Percentiles rank a stretch among this genome's conserved stretches.
These are phyloP conservation scores for Drosophila setifemur DNA, from an alignment of 1,140 invertebrate species.

Conservation along the genomic window DNA sequence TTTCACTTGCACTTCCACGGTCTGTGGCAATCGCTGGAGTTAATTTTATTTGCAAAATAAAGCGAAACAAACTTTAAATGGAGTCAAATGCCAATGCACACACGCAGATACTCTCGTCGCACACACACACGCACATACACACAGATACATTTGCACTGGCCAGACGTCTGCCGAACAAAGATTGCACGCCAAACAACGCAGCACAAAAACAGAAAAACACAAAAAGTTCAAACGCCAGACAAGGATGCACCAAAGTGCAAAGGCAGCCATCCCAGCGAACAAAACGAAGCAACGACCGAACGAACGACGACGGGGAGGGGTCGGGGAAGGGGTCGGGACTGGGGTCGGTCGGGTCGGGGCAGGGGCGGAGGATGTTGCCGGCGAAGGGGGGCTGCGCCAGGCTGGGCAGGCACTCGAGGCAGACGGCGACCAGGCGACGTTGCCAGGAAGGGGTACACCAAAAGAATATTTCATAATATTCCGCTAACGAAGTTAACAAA, in stretches of 20 bases:
- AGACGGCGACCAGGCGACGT: conserved; percentile 46
- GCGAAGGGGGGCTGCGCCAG: background rate
- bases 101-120: conserved; percentile 10
- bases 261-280: conserved; percentile 72
- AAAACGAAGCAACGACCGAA: conserved; percentile 41
- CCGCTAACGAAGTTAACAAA: no score
- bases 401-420: conserved; percentile 52
- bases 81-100: conserved; percentile 77
- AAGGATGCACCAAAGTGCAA: conserved; percentile 81
- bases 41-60: conserved; percentile 81
- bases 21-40: conserved; percentile 53
- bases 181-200: conserved; percentile 65
- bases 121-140: conserved; percentile 1
- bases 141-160: conserved; percentile 21
- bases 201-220: conserved; percentile 70
- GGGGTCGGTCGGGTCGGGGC: background rate
- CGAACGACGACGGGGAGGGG: background rate
- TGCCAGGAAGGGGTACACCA: conserved; percentile 12
- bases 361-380: background rate
- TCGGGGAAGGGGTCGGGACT: background rate
- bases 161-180: conserved; percentile 79
- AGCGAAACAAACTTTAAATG: conserved; percentile 80
- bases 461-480: background rate
- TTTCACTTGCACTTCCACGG: conserved; percentile 72
- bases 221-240: conserved; percentile 81